These are phyloP conservation scores for Choristoneura rosaceana DNA, from an alignment of 2,888 invertebrate genomes.

Conservation along the genomic window DNA sequence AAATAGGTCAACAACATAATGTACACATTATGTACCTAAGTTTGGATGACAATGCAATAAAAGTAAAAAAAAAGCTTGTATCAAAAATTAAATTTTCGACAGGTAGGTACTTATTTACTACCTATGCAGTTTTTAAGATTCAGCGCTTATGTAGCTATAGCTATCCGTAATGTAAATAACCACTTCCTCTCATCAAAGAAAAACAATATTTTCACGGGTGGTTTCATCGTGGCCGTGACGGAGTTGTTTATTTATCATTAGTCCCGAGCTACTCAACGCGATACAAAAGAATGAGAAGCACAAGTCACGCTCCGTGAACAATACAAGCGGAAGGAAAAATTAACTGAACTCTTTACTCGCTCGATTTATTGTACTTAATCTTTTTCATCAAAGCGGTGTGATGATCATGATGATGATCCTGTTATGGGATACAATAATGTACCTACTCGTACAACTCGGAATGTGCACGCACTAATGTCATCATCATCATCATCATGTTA, in stretches of 20 bases:
- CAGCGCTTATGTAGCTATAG: background rate
- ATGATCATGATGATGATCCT: too few species aligned
- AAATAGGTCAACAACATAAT: too few species aligned
- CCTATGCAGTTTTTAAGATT: background rate
- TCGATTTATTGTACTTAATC: constrained; percentile 27
- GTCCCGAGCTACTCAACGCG: constrained; percentile 20
- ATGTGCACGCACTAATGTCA: too few species aligned
- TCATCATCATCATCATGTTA: too few species aligned
- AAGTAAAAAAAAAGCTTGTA: too few species aligned
- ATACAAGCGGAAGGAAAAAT: constrained; percentile 27
- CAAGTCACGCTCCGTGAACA: constrained; percentile 31
- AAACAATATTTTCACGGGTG: constrained; percentile 31
- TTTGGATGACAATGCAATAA: too few species aligned
- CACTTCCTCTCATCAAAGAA: constrained; percentile 27
- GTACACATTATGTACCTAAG: too few species aligned
- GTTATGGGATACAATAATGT: too few species aligned
- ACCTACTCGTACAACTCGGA: too few species aligned
- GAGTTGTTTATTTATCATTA: constrained; percentile 35
- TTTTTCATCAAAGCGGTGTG: constrained; percentile 5
- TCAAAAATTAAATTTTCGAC: too few species aligned
- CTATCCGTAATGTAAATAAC: background rate
- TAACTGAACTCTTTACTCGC: constrained; percentile 26
- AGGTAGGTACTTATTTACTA: too few species aligned
- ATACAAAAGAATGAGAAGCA: constrained; percentile 23
- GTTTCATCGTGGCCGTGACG: constrained; percentile 16